phyloP scores from a whole-genome alignment of 37 sponge, comb jelly and placozoan genomes.

The Lycopodina hypogea region DNA sequence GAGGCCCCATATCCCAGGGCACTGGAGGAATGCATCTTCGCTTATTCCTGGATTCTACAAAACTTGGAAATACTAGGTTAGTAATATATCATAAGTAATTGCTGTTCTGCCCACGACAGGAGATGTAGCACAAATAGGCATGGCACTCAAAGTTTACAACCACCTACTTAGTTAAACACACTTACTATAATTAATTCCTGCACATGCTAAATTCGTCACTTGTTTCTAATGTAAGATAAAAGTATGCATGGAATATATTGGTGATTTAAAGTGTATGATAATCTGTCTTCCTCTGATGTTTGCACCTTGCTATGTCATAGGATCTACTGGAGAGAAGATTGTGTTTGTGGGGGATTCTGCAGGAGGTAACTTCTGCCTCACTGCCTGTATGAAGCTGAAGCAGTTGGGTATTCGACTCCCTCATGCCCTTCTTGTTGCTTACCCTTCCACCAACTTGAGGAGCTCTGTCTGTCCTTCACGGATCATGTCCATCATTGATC shows the following conservation, averaged over 20 bases:
- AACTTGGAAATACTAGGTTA: conserved; percentile 68
- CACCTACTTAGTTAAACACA: not conserved
- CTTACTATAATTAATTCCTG: not conserved
- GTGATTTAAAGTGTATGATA: too few relatives aligned
- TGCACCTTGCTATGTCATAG: too few relatives aligned
- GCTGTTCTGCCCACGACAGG: too few relatives aligned
- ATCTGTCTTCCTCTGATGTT: too few relatives aligned
- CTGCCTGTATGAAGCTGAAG: conserved; percentile 67
- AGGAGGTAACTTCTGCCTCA: conserved; percentile 85
- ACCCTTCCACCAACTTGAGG: conserved; percentile 46
- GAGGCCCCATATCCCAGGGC: conserved; percentile 90
- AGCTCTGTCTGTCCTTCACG: conserved; percentile 77
- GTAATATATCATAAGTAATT: too few relatives aligned
- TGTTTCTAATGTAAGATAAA: too few relatives aligned
- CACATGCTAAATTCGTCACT: too few relatives aligned
- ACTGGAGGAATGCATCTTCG: conserved; percentile 84
- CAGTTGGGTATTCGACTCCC: conserved; percentile 77
- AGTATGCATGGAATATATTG: too few relatives aligned
- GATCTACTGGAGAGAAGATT: conserved; percentile 82
- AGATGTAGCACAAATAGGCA: not conserved
- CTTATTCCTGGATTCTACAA: conserved; percentile 86
- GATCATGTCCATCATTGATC: conserved; percentile 76
- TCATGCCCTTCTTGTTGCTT: conserved; percentile 75
- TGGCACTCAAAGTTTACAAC: not conserved
- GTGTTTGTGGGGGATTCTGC: conserved; percentile 91